Conservation (phyloP, 2,797 vertebrate genomes). For the Acrocephalus scirpaceus region DNA sequence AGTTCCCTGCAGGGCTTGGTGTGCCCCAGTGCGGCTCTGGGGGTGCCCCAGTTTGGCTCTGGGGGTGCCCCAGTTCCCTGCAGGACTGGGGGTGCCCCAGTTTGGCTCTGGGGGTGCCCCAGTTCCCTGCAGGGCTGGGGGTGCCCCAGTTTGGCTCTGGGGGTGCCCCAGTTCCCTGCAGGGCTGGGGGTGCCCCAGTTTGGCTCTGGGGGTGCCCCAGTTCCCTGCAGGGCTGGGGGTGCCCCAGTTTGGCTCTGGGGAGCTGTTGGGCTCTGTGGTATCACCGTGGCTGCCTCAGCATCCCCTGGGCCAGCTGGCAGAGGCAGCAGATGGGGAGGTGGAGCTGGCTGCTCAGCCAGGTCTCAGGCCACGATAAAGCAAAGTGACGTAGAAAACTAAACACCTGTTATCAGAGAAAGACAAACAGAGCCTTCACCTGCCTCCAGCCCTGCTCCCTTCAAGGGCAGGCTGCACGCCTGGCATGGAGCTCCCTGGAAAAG, state of each 20-base stretch:
- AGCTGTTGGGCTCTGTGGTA: not conserved
- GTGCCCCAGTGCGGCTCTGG: not conserved
- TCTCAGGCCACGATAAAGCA: not conserved
- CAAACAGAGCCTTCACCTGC: constrained; percentile 41
- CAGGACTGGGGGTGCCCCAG: not conserved
- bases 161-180: too few species aligned
- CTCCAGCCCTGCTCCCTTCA: constrained; percentile 21
- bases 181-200: not conserved
- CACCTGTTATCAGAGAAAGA: constrained; percentile 25
- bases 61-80: not conserved
- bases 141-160: not conserved
- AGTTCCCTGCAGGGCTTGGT: too few species aligned
- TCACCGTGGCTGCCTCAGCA: fast-evolving
- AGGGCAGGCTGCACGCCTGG: not conserved
- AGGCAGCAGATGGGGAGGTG: constrained; percentile 38
- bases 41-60: fast-evolving
- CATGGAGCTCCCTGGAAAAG: not conserved
- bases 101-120: not conserved
- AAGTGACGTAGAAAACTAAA: constrained; percentile 1
- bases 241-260: not conserved
- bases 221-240: not conserved
- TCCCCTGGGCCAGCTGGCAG: not conserved
- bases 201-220: not conserved
- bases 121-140: not conserved
- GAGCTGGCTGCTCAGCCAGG: not conserved